A percentile compares a stretch with the other conserved stretches of the same genome.
Evolutionary conservation across 2,797 vertebrate genomes (phyloP).

Genomic region (Otolemur crassicaudatus): DNA sequence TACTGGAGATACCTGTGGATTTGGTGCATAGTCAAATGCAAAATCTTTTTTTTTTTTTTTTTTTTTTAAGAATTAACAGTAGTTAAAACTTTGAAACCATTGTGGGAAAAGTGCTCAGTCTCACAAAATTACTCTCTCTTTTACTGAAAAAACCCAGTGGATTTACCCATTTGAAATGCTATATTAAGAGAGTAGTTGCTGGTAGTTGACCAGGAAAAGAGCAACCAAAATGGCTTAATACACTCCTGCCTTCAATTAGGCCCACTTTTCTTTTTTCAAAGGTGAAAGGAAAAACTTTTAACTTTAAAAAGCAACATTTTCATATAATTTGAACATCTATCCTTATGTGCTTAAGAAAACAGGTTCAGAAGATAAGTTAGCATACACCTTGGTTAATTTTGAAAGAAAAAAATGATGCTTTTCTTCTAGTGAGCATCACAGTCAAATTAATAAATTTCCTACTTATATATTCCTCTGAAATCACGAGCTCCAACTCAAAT

Average conservation of each 20-base stretch:
- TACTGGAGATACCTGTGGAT: background rate
- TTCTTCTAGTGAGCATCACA: constrained; percentile 18
- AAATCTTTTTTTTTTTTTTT: background rate
- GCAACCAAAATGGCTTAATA: constrained; percentile 52
- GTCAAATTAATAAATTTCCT: constrained; percentile 32
- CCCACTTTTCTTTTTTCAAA: constrained; percentile 47
- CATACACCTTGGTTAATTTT: constrained; percentile 42
- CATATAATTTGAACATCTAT: constrained; percentile 30
- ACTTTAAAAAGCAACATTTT: constrained; percentile 34
- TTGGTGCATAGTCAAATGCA: background rate
- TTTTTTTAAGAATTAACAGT: background rate
- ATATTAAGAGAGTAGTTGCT: background rate
- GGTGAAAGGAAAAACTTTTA: constrained; percentile 39
- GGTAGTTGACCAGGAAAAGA: constrained; percentile 30
- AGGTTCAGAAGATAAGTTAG: constrained; percentile 58
- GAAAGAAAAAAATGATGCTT: constrained; percentile 14
- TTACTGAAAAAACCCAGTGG: constrained; percentile 14
- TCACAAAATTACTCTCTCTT: constrained; percentile 6
- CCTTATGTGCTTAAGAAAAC: constrained; percentile 24
- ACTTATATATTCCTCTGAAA: constrained; percentile 8
- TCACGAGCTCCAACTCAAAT: constrained; percentile 40
- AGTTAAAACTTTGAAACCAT: constrained; percentile 37
- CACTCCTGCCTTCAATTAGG: constrained; percentile 23
- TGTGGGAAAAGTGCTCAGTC: background rate
- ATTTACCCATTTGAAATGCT: constrained; percentile 34